Percentiles rank a stretch among this genome's conserved stretches.
Conservation (phyloP, 1,140 invertebrate genomes). For the Galendromus occidentalis region DNA sequence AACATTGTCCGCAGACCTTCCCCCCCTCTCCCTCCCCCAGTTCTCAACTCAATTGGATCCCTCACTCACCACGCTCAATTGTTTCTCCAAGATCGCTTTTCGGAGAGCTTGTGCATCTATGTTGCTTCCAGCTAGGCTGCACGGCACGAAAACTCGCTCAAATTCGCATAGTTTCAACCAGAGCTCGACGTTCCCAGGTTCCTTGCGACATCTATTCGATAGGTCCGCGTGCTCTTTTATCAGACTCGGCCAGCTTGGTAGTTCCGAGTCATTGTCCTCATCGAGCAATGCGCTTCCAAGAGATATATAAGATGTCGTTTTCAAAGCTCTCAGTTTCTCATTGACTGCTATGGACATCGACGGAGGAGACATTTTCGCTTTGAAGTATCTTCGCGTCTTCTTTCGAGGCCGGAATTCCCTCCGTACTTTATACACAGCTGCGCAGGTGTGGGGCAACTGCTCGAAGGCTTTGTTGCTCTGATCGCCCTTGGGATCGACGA, state of each 20-base stretch:
- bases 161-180: neutral
- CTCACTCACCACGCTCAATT: neutral
- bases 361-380: neutral
- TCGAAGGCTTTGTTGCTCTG: neutral
- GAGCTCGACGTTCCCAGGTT: neutral
- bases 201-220: neutral
- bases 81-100: neutral
- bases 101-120: neutral
- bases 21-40: too few relatives aligned
- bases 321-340: neutral
- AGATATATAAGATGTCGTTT: neutral
- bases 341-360: neutral
- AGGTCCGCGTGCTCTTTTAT: neutral
- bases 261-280: neutral
- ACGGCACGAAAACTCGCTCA: neutral
- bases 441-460: neutral
- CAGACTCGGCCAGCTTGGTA: neutral
- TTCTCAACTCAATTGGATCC: too few relatives aligned
- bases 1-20: too few relatives aligned
- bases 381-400: neutral
- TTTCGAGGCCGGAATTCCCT: neutral
- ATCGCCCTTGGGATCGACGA: neutral
- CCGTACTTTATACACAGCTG: neutral
- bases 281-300: neutral
- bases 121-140: neutral